phyloP scores from a whole-genome alignment of 2,113 vertebrate genomes.

The Periophthalmodon schlosseri region DNA sequence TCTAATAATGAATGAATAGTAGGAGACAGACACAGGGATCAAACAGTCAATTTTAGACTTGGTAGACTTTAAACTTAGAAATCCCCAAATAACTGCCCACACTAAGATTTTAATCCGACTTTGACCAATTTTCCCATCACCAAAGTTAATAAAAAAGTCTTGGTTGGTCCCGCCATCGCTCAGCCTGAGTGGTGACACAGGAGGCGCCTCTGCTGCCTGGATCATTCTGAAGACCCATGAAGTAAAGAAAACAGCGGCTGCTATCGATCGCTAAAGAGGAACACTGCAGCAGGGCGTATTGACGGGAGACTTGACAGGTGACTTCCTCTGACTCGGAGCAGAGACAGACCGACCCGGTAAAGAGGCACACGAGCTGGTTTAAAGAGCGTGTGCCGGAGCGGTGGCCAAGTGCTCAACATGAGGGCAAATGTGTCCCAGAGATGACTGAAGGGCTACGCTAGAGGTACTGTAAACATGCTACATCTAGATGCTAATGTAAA shows the following conservation, averaged over 20 bases:
- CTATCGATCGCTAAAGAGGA: conserved; percentile 56
- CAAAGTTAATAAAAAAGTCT: conserved; percentile 2
- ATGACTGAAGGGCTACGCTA: background rate
- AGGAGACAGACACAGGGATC: too few species aligned
- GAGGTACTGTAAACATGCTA: background rate
- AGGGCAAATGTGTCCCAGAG: background rate
- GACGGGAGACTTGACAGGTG: conserved; percentile 52
- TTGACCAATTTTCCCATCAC: conserved; percentile 7
- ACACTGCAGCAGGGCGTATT: conserved; percentile 21
- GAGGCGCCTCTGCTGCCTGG: conserved; percentile 48
- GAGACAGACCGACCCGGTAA: conserved; percentile 17
- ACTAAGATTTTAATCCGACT: conserved; percentile 11
- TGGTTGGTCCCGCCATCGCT: conserved; percentile 33
- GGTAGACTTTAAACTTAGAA: too few species aligned
- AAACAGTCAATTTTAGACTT: too few species aligned
- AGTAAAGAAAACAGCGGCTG: conserved; percentile 21
- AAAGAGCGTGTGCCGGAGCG: conserved; percentile 8
- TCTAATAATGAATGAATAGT: too few species aligned
- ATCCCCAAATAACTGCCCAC: background rate
- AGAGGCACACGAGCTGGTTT: conserved; percentile 30
- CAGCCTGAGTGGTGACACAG: conserved; percentile 35
- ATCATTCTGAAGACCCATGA: conserved; percentile 50
- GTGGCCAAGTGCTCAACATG: conserved; percentile 4
- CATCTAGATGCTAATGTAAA: background rate
- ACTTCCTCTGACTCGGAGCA: conserved; percentile 42